These are phyloP conservation scores for Orthonyx spaldingii DNA, from an alignment of 2,113 vertebrate genomes.

Conservation along the genomic window DNA sequence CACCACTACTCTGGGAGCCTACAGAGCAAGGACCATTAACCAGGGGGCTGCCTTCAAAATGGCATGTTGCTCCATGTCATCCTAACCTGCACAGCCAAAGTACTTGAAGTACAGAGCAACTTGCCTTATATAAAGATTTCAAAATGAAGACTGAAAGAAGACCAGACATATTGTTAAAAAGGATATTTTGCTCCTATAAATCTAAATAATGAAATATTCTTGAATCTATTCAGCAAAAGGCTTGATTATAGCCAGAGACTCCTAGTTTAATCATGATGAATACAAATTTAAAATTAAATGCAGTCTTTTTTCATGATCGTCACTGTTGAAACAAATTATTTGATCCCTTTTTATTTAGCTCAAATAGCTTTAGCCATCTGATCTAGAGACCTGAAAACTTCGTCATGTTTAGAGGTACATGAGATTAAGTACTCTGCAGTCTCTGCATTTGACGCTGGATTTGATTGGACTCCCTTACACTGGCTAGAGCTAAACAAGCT, in stretches of 20 bases:
- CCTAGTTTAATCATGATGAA: not conserved
- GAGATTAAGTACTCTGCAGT: not conserved
- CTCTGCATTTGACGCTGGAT: not conserved
- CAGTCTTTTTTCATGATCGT: not conserved
- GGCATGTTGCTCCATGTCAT: not conserved
- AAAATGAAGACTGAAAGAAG: not conserved
- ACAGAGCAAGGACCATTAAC: fast-evolving
- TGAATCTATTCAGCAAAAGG: not conserved
- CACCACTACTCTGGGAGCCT: not conserved
- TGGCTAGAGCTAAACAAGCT: not conserved
- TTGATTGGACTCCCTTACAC: not conserved
- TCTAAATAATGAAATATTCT: not conserved
- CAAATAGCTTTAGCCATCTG: not conserved
- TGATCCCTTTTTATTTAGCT: not conserved
- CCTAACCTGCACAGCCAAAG: not conserved
- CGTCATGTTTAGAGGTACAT: not conserved
- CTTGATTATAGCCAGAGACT: not conserved
- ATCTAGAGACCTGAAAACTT: not conserved
- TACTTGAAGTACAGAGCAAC: not conserved
- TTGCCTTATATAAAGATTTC: not conserved
- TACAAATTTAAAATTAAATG: not conserved
- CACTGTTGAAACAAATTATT: not conserved
- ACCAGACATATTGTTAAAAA: not conserved
- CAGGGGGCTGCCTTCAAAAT: not conserved
- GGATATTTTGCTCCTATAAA: not conserved